These are phyloP conservation scores for Tragelaphus imberbis DNA, from an alignment of 2,113 vertebrate species.

Conservation along the genomic window DNA sequence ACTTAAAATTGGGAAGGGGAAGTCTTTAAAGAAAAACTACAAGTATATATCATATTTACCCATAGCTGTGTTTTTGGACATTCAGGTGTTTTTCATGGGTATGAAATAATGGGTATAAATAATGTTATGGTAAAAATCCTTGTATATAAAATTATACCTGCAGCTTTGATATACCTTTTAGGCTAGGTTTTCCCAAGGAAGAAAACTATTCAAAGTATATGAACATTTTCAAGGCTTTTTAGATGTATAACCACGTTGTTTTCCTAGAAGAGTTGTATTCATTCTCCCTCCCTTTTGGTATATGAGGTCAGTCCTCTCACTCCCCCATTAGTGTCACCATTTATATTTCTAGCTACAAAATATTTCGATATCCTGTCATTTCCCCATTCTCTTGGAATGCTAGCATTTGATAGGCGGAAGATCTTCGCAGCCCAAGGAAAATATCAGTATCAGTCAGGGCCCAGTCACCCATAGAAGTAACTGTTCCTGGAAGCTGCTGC, in stretches of 20 bases:
- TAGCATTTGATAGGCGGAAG: not conserved
- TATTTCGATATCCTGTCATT: not conserved
- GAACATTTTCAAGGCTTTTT: not conserved
- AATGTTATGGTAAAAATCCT: not conserved
- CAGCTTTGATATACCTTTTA: not conserved
- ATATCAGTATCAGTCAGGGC: not conserved
- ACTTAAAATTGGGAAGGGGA: not conserved
- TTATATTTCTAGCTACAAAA: constrained; percentile 9
- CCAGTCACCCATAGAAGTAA: not conserved
- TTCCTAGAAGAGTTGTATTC: not conserved
- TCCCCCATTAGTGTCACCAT: not conserved
- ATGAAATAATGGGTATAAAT: not conserved
- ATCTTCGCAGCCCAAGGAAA: not conserved
- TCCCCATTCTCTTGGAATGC: not conserved
- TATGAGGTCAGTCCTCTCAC: not conserved
- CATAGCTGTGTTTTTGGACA: not conserved
- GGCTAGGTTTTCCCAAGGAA: not conserved
- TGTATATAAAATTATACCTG: not conserved
- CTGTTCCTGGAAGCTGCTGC: not conserved
- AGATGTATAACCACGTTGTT: not conserved
- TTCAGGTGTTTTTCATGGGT: not conserved
- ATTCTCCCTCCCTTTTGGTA: not conserved
- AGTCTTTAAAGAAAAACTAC: not conserved
- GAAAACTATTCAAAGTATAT: not conserved
- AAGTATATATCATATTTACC: not conserved